Evolutionary conservation across 1,140 invertebrate species (phyloP).

Genomic region (Drosophila trapezifrons): DNA sequence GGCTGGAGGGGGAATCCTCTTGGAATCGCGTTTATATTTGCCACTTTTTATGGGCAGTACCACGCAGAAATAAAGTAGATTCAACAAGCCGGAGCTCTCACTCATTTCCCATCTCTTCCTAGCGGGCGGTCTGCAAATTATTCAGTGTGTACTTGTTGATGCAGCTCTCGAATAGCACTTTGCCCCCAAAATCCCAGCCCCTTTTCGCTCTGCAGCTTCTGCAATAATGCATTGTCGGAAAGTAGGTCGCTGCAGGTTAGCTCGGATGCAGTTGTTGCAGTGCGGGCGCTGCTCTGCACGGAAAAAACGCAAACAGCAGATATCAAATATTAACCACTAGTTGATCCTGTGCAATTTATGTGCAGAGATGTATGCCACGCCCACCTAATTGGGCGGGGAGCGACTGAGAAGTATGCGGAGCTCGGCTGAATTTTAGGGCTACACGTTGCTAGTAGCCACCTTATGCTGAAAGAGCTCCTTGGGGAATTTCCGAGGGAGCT

Average conservation of each 20-base stretch:
- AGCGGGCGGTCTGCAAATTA: constrained; percentile 40
- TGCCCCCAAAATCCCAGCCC: constrained; percentile 13
- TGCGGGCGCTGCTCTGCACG: constrained; percentile 19
- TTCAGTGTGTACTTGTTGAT: constrained; percentile 76
- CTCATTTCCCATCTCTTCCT: constrained; percentile 9
- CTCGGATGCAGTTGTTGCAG: constrained; percentile 51
- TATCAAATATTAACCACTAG: constrained; percentile 80
- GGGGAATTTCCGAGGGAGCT: background rate
- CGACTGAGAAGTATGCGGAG: constrained; percentile 25
- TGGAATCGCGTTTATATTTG: constrained; percentile 18
- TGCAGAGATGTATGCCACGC: constrained; percentile 46
- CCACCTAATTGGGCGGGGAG: constrained; percentile 68
- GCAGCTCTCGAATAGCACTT: constrained; percentile 49
- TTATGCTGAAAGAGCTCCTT: constrained; percentile 35
- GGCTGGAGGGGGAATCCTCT: background rate
- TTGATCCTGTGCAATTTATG: constrained; percentile 56
- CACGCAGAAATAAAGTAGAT: constrained; percentile 26
- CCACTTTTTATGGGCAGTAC: constrained; percentile 9
- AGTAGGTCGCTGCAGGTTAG: constrained; percentile 69
- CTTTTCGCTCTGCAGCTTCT: constrained; percentile 30
- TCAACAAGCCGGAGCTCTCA: constrained; percentile 33
- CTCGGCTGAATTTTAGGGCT: constrained; percentile 26
- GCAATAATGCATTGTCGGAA: constrained; percentile 73
- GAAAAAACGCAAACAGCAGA: constrained; percentile 52
- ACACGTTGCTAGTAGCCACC: constrained; percentile 13